Percentiles rank a stretch among this genome's conserved stretches.
These are phyloP conservation scores for Sebastes nivosus DNA, from an alignment of 2,797 vertebrate genomes.

Conservation along the genomic window DNA sequence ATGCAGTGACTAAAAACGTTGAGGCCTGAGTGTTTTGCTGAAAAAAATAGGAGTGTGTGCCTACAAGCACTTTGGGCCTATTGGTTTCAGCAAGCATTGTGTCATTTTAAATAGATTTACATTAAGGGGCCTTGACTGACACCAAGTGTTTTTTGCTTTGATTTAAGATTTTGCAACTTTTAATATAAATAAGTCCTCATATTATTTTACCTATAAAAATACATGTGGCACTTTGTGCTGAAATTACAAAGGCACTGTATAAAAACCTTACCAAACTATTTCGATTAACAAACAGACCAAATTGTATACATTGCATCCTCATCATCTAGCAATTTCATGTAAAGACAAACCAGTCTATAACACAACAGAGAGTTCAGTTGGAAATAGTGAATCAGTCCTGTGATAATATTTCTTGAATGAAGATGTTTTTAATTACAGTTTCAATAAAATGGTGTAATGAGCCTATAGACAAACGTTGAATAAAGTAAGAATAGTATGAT, in stretches of 20 bases:
- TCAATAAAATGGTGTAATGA: constrained; percentile 76
- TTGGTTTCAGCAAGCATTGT: background rate
- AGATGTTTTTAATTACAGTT: constrained; percentile 77
- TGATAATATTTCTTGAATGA: constrained; percentile 58
- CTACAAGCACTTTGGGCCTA: background rate
- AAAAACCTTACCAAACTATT: background rate
- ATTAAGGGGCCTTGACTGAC: background rate
- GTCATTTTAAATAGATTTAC: background rate
- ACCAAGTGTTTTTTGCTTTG: background rate
- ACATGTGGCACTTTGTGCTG: background rate
- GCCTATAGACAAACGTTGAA: constrained; percentile 70
- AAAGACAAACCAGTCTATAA: background rate
- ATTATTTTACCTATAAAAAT: background rate
- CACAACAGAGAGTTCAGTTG: background rate
- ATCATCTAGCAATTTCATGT: background rate
- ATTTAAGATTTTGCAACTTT: background rate
- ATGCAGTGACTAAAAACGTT: background rate
- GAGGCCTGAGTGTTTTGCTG: background rate
- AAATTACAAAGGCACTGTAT: background rate
- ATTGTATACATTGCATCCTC: background rate
- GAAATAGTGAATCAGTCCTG: constrained; percentile 56
- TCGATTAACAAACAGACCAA: background rate
- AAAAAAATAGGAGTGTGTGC: background rate
- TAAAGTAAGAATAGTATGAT: constrained; percentile 73
- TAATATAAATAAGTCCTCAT: background rate